A percentile compares a stretch with the other conserved stretches of the same genome.
These are phyloP conservation scores for Danio tinwini DNA, from an alignment of 2,797 vertebrate genomes.

Conservation along the genomic window DNA sequence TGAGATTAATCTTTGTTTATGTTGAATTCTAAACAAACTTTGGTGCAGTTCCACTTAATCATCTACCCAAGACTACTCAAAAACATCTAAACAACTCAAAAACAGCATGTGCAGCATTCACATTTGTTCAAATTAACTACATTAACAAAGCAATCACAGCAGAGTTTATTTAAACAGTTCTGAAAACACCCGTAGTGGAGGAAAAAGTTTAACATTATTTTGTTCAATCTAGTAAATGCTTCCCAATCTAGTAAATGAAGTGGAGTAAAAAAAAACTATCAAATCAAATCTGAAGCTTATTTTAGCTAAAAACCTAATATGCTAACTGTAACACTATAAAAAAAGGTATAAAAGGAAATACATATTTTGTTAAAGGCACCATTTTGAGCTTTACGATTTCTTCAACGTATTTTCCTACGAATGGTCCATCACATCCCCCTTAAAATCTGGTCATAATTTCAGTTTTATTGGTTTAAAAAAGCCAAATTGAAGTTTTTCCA, in stretches of 20 bases:
- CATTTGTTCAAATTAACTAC: too few relatives aligned
- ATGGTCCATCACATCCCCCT: not conserved
- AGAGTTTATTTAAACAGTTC: too few relatives aligned
- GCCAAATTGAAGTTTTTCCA: not conserved
- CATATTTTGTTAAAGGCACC: not conserved
- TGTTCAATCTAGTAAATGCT: not conserved
- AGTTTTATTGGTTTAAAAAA: not conserved
- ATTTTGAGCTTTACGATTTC: not conserved
- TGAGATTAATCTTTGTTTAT: too few relatives aligned
- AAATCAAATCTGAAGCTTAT: not conserved
- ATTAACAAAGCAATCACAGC: too few relatives aligned
- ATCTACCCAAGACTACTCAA: too few relatives aligned
- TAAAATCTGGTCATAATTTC: slow-evolving; percentile 3
- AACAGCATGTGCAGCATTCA: too few relatives aligned
- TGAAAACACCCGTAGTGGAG: not conserved
- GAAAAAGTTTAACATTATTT: not conserved
- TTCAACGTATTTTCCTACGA: not conserved
- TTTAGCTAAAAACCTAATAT: not conserved
- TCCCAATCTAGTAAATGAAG: not conserved
- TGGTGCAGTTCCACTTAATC: too few relatives aligned
- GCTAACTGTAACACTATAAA: too few relatives aligned
- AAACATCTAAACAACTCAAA: too few relatives aligned
- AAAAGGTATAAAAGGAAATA: not conserved
- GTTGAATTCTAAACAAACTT: too few relatives aligned
- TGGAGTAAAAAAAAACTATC: not conserved